Base-by-base conservation (phyloP, 1,140 invertebrate species). In the Aphaenogaster ashmeadi region DNA sequence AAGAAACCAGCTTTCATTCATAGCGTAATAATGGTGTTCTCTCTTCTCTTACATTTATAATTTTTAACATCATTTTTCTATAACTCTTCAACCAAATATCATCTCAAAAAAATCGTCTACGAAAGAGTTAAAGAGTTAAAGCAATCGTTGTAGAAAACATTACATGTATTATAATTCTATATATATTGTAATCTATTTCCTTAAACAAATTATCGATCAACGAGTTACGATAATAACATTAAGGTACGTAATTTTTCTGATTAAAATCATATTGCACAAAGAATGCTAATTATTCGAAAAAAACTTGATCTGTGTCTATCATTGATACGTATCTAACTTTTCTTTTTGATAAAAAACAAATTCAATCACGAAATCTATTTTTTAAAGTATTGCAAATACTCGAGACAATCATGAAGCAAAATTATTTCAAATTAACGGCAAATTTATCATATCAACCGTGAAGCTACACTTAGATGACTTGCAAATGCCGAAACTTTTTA, bases 1-100 rank as follows among this genome's bases (percentile, higher is more conserved):
- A 27, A 58, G 15, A 77, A 60, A 77, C n/a, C 36, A 77, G 21
- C 15, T 77, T 77, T 18, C 21, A 77, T 41, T 38, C 6, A 8
- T 58, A 38, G n/a, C 8, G n/a, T 71, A 33, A 50, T 71, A 50
- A 11, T 27, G n/a, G 3, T 38, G 9, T 13, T 75, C 18, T 56
- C 21, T 41, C 9, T 15, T 9, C 13, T 15, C 1, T 71, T 4
- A 50, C 2, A 21, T 50, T 47, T 13, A 50, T 71, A 50, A 33
- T 72, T 72, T 18, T 52, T 50, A 50, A 47, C 33, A 27, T 54
- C 18, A 18, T 44, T 62, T 27, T 36, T 60, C 2, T 58, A 18
- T 7, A 27, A n/a, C 1, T 27, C 8, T 62, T 47, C 18, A 62
- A 33, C 0, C 3, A 60, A 27, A 60, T 58, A 56, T 41, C 2